Conservation (phyloP, 2,113 vertebrate species). For the Mirza zaza region DNA sequence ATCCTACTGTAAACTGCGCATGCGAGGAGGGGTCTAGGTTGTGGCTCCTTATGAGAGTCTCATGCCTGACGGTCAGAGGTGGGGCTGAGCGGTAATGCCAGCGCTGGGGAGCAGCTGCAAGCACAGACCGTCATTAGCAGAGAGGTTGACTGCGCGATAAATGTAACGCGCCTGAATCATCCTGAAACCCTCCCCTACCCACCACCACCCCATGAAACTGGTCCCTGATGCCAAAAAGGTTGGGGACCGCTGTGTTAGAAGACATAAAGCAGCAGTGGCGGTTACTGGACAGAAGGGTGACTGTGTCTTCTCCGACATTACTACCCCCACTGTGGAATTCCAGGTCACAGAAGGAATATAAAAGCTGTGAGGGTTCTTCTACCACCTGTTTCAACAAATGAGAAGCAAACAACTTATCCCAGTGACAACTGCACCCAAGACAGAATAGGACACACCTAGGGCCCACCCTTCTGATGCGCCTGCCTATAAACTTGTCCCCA, state of each 20-base stretch:
- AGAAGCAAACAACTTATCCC: not conserved
- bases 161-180: no score
- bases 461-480: not conserved
- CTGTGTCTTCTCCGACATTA: not conserved
- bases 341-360: not conserved
- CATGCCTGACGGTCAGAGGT: no score
- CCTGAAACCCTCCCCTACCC: no score
- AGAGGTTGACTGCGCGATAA: no score
- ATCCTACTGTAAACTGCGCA: no score
- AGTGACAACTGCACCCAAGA: not conserved
- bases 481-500: not conserved
- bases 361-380: not conserved
- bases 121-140: no score
- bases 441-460: not conserved
- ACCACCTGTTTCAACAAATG: not conserved
- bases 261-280: fast-evolving
- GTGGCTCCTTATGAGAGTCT: no score
- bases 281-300: fast-evolving
- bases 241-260: not conserved
- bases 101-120: no score
- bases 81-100: no score
- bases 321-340: not conserved
- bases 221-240: no score
- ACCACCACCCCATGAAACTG: no score
- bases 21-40: no score